Conservation (phyloP, 2,888 invertebrate genomes). For the Eubasilissa splendida region DNA sequence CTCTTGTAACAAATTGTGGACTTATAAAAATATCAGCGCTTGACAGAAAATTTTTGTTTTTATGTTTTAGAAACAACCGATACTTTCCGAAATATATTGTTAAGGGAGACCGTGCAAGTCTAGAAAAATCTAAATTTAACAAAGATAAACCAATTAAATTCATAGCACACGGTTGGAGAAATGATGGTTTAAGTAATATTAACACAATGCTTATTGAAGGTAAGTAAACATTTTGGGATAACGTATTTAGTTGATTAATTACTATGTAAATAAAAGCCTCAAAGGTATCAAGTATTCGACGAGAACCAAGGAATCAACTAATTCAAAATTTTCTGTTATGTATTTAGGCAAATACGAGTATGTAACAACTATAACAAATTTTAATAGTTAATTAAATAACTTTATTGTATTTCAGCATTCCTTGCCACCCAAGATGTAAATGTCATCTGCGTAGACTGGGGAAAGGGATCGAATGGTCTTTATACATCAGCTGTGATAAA, state of each 20-base stretch:
- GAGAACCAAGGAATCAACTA: too few species aligned
- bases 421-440: conserved; percentile 45
- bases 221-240: conserved; percentile 7
- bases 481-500: conserved; percentile 37
- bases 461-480: background rate
- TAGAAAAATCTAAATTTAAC: conserved; percentile 14
- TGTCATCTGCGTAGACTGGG: conserved; percentile 50
- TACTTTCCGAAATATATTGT: conserved; percentile 1
- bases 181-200: conserved; percentile 58
- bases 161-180: conserved; percentile 66
- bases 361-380: too few species aligned
- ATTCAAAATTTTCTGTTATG: too few species aligned
- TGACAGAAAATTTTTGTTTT: background rate
- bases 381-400: too few species aligned
- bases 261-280: too few species aligned
- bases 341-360: too few species aligned
- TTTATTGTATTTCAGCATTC: conserved; percentile 43
- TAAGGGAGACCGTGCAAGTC: conserved; percentile 8
- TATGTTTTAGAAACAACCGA: conserved; percentile 24
- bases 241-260: too few species aligned
- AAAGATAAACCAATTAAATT: conserved; percentile 61
- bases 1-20: too few species aligned
- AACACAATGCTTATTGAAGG: conserved; percentile 32
- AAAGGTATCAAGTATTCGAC: too few species aligned
- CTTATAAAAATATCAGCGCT: too few species aligned